phyloP scores from a whole-genome alignment of 2,113 vertebrate species.

The Taxidea taxus region DNA sequence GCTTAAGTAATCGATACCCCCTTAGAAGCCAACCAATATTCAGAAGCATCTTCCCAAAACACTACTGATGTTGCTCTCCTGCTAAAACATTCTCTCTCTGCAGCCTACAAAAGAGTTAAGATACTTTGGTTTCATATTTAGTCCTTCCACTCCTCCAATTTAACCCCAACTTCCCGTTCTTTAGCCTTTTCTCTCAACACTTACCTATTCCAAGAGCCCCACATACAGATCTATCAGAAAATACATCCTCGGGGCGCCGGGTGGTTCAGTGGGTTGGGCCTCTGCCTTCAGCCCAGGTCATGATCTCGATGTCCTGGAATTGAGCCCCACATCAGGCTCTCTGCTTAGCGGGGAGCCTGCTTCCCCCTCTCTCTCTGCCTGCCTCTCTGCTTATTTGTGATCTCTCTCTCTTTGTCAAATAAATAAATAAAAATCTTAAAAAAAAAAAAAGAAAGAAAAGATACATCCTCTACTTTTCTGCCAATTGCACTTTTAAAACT shows the following conservation, averaged over 20 bases:
- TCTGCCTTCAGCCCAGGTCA: no score
- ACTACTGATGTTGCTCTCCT: not conserved
- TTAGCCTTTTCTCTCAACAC: not conserved
- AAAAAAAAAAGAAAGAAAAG: not conserved
- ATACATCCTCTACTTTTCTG: not conserved
- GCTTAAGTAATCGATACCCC: not conserved
- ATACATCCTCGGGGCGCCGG: not conserved
- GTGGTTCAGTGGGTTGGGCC: no score
- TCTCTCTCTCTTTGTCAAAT: no score
- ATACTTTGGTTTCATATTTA: not conserved
- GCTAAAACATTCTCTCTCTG: not conserved
- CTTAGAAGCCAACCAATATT: not conserved
- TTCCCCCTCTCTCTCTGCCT: no score
- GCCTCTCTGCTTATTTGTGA: no score
- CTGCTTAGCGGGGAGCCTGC: no score
- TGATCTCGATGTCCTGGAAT: no score
- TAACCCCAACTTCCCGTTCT: not conserved
- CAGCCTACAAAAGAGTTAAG: not conserved
- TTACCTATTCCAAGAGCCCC: not conserved
- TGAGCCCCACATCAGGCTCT: no score
- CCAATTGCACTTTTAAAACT: not conserved
- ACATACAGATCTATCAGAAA: not conserved
- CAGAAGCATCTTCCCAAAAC: not conserved
- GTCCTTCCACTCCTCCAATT: not conserved
- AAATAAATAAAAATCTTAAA: no score